Conservation (phyloP, 2,888 invertebrate genomes). For the Callimorpha dominula region DNA sequence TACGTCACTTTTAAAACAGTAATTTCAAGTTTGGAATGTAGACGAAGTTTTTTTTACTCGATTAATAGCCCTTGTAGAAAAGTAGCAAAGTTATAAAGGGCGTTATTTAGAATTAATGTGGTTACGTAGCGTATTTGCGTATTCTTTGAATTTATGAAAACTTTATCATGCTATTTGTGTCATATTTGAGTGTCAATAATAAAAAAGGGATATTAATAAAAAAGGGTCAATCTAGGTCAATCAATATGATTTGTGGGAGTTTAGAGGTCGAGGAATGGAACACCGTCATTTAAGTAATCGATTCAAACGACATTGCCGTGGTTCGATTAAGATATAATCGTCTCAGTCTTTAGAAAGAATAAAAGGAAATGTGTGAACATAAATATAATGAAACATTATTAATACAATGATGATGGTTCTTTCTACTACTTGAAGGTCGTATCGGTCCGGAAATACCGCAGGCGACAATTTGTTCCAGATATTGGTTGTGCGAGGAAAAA, state of each 20-base stretch:
- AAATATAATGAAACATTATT: too few relatives aligned
- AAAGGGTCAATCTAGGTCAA: not conserved
- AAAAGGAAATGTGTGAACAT: too few relatives aligned
- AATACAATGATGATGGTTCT: too few relatives aligned
- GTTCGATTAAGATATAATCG: too few relatives aligned
- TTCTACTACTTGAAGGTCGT: too few relatives aligned
- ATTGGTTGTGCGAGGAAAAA: too few relatives aligned
- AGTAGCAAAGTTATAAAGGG: not conserved
- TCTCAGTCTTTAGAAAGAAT: too few relatives aligned
- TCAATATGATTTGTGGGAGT: not conserved
- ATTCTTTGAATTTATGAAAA: too few relatives aligned
- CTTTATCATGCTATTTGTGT: too few relatives aligned
- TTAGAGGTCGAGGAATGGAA: not conserved
- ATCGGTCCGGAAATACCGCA: too few relatives aligned
- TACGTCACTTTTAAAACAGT: slow-evolving; percentile 23
- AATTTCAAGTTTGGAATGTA: slow-evolving; percentile 24
- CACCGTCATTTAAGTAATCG: not conserved
- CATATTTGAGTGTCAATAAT: not conserved
- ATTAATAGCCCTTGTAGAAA: not conserved
- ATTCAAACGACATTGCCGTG: too few relatives aligned
- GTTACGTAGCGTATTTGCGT: not conserved
- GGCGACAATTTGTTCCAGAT: too few relatives aligned
- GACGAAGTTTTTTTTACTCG: slow-evolving; percentile 16
- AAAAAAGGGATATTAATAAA: not conserved
- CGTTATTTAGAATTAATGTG: not conserved